Conservation (phyloP, 2,113 vertebrate genomes). For the Hypanus sabinus region DNA sequence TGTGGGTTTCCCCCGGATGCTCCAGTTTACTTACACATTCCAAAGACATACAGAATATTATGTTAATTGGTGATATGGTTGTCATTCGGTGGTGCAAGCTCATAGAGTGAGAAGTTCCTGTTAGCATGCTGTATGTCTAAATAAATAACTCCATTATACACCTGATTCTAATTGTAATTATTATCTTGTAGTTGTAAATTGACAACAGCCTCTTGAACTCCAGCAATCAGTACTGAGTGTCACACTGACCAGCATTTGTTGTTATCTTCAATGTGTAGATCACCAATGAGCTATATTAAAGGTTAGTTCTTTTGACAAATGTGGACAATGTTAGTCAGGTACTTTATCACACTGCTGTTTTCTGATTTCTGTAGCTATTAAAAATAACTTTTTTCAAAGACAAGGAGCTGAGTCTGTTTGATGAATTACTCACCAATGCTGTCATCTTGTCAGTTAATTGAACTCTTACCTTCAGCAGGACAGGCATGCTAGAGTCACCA, state of each 20-base stretch:
- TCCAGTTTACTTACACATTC: no score
- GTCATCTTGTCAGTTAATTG: slow-evolving; percentile 10
- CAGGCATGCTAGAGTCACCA: not conserved
- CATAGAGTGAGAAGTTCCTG: no score
- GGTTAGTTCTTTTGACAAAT: not conserved
- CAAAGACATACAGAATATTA: no score
- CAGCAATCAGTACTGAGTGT: not conserved
- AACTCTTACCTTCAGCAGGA: not conserved
- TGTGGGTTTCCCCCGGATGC: no score
- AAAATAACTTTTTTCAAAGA: not conserved
- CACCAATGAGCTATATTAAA: not conserved
- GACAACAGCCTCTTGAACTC: not conserved
- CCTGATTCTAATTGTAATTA: no score
- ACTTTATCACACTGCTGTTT: slow-evolving; percentile 31
- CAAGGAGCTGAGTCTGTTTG: not conserved
- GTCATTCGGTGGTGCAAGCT: no score
- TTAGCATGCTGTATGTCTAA: no score
- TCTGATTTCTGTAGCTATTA: slow-evolving; percentile 31
- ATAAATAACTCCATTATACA: no score
- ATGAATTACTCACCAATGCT: not conserved
- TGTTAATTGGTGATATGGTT: no score
- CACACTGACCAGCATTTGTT: not conserved
- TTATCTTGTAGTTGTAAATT: no score
- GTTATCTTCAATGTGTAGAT: no score
- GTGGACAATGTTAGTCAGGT: slow-evolving; percentile 15